Base-by-base conservation (phyloP, 2,888 invertebrate genomes). In the Alsophila aescularia region DNA sequence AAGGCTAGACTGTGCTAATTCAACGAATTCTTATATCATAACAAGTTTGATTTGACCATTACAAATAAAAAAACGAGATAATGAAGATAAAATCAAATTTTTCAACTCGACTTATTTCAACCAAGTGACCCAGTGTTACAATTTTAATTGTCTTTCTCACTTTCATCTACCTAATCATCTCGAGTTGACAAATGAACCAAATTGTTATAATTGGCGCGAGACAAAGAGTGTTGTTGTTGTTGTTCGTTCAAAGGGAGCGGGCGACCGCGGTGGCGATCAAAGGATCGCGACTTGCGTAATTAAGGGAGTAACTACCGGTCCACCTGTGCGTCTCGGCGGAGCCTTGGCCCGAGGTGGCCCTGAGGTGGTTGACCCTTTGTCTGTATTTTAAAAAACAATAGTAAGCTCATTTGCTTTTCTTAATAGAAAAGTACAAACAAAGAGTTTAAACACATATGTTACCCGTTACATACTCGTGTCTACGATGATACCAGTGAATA, bases 181-280 rank as follows among this genome's bases (percentile, higher is more conserved):
- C n/a, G 13, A 10, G 18, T 45, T 12, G 41, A 36, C 59, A 65
- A 69, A 70, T 69, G 62, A 62, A 67, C 51, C 62, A 66, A 64
- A 57, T 65, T 58, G 61, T 67, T 73, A 67, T 72, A 75, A 73
- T 72, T 69, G 69, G 59, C 47, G 59, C 44, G 60, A 44, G 40
- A 55, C 64, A 58, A 62, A 43, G 57, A 55, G 43, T 68, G 59
- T 60, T 49, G 47, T 61, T 61, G 49, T 60, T 64, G 32, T 12
- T n/a, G 29, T 32, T 61, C 57, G 39, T 58, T 57, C 47, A 62
- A 60, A 63, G 55, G 39, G 51, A 52, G 52, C 37, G 39, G 49
- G 52, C 37, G 39, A 48, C 7, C 7, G 24, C 7, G 24, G 24
- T 7, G 24, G 51, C 39, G 55, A 58, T 62, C 56, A 58, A 58